phyloP scores from a whole-genome alignment of 2,888 invertebrate species.

The Neria commutata region DNA sequence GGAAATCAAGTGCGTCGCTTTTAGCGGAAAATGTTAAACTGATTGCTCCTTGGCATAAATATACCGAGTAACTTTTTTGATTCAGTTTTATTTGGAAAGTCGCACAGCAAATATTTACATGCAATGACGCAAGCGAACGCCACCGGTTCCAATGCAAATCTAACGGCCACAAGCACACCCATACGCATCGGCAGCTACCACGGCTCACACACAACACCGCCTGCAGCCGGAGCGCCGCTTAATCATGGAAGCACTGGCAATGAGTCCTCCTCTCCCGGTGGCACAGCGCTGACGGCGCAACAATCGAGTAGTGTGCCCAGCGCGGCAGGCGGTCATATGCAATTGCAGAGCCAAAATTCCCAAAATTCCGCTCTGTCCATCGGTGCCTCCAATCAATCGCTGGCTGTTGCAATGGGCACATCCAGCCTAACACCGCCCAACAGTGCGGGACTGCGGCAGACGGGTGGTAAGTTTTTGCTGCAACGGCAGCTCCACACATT shows the following conservation, averaged over 20 bases:
- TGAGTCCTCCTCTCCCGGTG: constrained; percentile 31
- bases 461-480: constrained; percentile 47
- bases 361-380: constrained; percentile 44
- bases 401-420: constrained; percentile 37
- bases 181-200: constrained; percentile 50
- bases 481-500: constrained; percentile 9
- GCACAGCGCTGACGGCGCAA: constrained; percentile 12
- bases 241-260: constrained; percentile 26
- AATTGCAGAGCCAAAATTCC: constrained; percentile 42
- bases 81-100: too few species aligned
- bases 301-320: constrained; percentile 48
- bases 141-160: constrained; percentile 24
- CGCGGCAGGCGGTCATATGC: constrained; percentile 42
- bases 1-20: background rate
- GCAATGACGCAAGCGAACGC: constrained; percentile 28
- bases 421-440: constrained; percentile 56
- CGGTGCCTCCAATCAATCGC: constrained; percentile 48
- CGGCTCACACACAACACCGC: constrained; percentile 36
- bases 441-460: constrained; percentile 54
- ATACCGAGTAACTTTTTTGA: too few species aligned
- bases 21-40: background rate
- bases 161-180: constrained; percentile 47
- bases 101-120: too few species aligned
- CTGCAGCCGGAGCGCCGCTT: constrained; percentile 37
- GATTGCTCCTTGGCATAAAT: background rate